Evolutionary conservation across 2,113 vertebrate species (phyloP).

Genomic region (Gymnorhina tibicen): DNA sequence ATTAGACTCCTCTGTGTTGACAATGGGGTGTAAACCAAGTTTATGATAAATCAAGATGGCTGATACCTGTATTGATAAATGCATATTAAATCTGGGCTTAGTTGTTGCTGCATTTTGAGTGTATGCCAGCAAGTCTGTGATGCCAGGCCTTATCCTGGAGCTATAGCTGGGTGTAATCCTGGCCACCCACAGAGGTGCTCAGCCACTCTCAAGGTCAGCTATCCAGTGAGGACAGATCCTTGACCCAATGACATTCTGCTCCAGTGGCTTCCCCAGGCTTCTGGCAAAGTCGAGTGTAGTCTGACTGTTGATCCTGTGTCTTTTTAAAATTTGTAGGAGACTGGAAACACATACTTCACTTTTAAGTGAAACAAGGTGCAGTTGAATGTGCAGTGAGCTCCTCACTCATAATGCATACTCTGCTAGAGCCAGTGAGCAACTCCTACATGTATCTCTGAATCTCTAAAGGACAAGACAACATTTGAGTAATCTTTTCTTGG

Average conservation of each 20-base stretch:
- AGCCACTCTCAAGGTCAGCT: background rate
- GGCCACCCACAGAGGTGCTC: background rate
- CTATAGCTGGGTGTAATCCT: background rate
- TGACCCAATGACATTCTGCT: background rate
- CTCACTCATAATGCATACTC: background rate
- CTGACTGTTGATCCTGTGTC: background rate
- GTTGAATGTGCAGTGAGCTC: background rate
- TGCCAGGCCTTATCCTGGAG: background rate
- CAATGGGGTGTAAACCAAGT: background rate
- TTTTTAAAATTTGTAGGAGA: background rate
- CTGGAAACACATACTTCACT: background rate
- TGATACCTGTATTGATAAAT: background rate
- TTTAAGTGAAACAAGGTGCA: background rate
- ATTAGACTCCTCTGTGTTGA: background rate
- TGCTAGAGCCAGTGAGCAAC: background rate
- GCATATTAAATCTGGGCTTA: background rate
- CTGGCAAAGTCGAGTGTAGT: rapidly evolving
- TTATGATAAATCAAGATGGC: background rate
- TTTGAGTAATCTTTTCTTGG: background rate
- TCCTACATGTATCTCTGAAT: background rate
- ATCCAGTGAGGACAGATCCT: background rate
- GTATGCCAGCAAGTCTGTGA: background rate
- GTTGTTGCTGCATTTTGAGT: background rate
- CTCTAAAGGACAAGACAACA: background rate
- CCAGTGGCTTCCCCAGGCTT: background rate